Percentiles rank a stretch among this genome's conserved stretches.
Conservation (phyloP, 2,888 invertebrate species). For the Drosophila neotestacea region DNA sequence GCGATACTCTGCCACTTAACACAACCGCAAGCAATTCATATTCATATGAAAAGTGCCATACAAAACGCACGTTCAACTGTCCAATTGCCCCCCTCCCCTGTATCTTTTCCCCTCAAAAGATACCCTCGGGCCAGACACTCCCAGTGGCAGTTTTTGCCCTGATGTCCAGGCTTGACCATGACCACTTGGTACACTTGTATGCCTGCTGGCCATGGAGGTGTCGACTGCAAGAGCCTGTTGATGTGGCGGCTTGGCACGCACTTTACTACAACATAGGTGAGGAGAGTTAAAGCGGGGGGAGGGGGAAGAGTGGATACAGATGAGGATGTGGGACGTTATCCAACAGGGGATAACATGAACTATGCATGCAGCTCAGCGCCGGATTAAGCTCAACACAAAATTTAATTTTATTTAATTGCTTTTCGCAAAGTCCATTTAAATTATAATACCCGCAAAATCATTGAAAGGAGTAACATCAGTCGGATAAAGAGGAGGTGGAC, state of each 20-base stretch:
- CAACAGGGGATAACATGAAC: constrained; percentile 73
- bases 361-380: constrained; percentile 75
- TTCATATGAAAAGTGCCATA: constrained; percentile 74
- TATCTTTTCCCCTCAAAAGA: neutral
- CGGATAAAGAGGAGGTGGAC: neutral
- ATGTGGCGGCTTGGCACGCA: constrained; percentile 72
- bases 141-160: constrained; percentile 19
- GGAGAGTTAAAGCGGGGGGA: neutral
- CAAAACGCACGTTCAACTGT: constrained; percentile 61
- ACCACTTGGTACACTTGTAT: constrained; percentile 49
- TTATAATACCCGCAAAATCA: constrained; percentile 71
- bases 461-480: constrained; percentile 33
- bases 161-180: constrained; percentile 45
- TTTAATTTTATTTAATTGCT: constrained; percentile 80
- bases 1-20: constrained; percentile 70
- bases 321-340: constrained; percentile 18
- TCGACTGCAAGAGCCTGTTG: constrained; percentile 67
- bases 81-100: constrained; percentile 7
- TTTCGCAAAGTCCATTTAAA: constrained; percentile 80
- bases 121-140: neutral
- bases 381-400: constrained; percentile 76
- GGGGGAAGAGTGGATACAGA: neutral
- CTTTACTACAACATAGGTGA: constrained; percentile 45
- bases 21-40: constrained; percentile 78
- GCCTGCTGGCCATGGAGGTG: constrained; percentile 62